These are phyloP conservation scores for Drosophila ficusphila DNA, from an alignment of 1,140 invertebrate species.

Conservation along the genomic window DNA sequence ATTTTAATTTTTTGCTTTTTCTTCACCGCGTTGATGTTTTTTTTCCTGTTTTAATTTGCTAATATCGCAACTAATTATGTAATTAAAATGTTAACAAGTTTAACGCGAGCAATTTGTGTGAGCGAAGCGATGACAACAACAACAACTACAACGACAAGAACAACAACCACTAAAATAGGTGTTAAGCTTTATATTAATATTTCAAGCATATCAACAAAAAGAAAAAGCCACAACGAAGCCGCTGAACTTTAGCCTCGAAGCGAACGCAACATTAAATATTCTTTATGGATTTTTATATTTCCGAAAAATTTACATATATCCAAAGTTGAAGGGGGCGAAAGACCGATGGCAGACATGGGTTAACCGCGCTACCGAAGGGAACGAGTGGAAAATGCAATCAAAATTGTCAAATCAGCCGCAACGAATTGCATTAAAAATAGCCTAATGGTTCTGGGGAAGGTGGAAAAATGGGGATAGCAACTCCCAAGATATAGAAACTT, in stretches of 20 bases:
- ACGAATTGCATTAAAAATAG: constrained; percentile 60
- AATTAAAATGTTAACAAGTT: constrained; percentile 67
- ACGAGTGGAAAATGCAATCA: constrained; percentile 56
- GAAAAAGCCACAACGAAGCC: constrained; percentile 1
- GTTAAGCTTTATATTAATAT: constrained; percentile 55
- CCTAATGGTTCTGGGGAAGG: background rate
- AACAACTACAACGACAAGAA: constrained; percentile 16
- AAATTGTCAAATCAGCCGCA: constrained; percentile 61
- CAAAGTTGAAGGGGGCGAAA: background rate
- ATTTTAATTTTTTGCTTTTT: constrained; percentile 26
- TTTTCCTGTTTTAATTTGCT: constrained; percentile 9
- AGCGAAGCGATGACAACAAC: constrained; percentile 31
- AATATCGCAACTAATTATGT: constrained; percentile 60
- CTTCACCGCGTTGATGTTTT: background rate
- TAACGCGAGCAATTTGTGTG: constrained; percentile 45
- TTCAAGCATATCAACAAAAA: constrained; percentile 43
- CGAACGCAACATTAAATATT: constrained; percentile 37
- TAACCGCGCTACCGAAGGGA: constrained; percentile 6
- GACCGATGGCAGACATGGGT: constrained; percentile 3
- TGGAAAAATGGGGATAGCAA: background rate
- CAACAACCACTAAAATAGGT: constrained; percentile 33
- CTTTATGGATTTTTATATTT: constrained; percentile 36
- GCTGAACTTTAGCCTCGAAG: constrained; percentile 30
- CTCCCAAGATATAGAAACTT: background rate
- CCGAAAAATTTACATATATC: constrained; percentile 24